Conservation (phyloP, 2,113 vertebrate species). For the Mustelus asterias region DNA sequence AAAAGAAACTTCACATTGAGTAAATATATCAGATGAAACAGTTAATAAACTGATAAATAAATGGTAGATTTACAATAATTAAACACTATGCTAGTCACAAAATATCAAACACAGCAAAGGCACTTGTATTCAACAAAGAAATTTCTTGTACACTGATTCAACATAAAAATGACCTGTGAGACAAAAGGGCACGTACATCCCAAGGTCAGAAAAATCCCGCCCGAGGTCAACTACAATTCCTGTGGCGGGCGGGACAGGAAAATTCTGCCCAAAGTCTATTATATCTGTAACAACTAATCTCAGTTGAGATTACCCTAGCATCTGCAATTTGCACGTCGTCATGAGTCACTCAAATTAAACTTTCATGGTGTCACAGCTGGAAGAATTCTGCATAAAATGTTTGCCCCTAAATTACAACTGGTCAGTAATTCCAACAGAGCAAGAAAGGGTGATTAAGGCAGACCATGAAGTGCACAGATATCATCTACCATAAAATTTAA, state of each 20-base stretch:
- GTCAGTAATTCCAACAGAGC: not conserved
- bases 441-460: not conserved
- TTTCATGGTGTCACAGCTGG: not conserved
- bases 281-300: not conserved
- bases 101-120: not conserved
- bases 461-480: not conserved
- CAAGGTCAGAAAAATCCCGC: no score
- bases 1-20: not conserved
- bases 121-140: not conserved
- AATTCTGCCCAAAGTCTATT: no score
- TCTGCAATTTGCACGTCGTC: not conserved
- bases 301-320: not conserved
- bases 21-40: not conserved
- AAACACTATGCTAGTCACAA: not conserved
- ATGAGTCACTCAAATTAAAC: not conserved
- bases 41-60: not conserved
- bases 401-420: not conserved
- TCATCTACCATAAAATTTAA: not conserved
- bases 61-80: not conserved
- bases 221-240: no score
- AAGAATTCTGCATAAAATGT: not conserved
- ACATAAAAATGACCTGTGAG: not conserved
- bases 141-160: not conserved
- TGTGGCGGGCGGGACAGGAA: no score
- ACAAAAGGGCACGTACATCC: not conserved